Conservation (phyloP, 1,140 invertebrate species). For the Meteorus sp. region DNA sequence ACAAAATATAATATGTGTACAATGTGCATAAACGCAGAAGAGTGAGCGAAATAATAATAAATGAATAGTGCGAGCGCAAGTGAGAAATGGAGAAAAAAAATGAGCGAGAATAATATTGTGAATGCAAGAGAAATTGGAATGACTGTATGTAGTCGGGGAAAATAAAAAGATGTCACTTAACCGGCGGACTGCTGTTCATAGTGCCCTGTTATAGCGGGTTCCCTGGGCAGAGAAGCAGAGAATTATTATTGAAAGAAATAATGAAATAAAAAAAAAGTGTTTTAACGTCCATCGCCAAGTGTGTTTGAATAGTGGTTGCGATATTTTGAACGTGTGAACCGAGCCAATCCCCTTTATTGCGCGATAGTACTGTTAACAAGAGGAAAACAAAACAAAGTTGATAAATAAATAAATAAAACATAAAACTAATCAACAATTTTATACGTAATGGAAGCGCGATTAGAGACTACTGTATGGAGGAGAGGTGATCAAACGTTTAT, state of each 20-base stretch:
- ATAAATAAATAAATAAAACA: no score
- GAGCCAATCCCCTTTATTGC: constrained; percentile 15
- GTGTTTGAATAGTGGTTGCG: not conserved
- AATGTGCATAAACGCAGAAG: no score
- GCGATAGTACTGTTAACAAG: not conserved
- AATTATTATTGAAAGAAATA: constrained; percentile 20
- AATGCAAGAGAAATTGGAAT: constrained; percentile 38
- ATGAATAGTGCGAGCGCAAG: constrained; percentile 26
- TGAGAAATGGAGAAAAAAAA: constrained; percentile 24
- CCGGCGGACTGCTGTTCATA: constrained; percentile 59
- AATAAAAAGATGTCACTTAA: constrained; percentile 56
- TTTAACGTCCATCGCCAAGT: not conserved
- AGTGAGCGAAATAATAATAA: constrained; percentile 3
- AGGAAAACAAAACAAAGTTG: not conserved
- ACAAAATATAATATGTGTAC: not conserved
- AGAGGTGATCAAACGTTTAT: not conserved
- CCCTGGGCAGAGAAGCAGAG: constrained; percentile 52
- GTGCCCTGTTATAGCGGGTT: constrained; percentile 60
- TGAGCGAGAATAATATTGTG: constrained; percentile 29
- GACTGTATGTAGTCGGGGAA: constrained; percentile 54
- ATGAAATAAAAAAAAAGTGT: not conserved
- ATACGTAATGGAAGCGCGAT: constrained; percentile 1
- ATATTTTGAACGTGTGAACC: constrained; percentile 13
- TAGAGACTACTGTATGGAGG: no score
- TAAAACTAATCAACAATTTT: no score